Evolutionary conservation across 2,113 vertebrate genomes (phyloP).

Genomic region (Tragulus kanchil): DNA sequence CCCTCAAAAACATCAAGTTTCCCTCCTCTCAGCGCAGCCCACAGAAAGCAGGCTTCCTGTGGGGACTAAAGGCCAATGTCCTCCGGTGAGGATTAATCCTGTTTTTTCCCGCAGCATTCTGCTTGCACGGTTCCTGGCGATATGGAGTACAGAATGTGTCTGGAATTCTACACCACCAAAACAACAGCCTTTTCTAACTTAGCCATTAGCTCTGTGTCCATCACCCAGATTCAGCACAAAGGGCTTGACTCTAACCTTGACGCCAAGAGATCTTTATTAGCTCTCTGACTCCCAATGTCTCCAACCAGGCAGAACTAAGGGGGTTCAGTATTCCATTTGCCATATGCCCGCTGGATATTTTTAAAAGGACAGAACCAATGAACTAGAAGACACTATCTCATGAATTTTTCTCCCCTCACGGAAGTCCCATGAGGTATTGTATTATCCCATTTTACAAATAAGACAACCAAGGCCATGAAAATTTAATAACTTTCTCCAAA

Average conservation of each 20-base stretch:
- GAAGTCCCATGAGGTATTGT: background rate
- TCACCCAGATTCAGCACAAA: background rate
- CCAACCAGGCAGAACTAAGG: constrained; percentile 70
- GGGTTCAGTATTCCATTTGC: constrained; percentile 23
- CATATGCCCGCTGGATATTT: background rate
- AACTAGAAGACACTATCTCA: background rate
- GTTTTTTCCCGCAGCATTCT: background rate
- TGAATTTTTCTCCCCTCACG: background rate
- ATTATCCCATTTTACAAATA: constrained; percentile 32
- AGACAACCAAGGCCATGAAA: background rate
- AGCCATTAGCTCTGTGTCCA: background rate
- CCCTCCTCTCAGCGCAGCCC: background rate
- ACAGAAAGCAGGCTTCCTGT: background rate
- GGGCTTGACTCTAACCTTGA: background rate
- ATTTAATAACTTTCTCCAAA: background rate
- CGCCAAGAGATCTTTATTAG: background rate
- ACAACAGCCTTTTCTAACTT: background rate
- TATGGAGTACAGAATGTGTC: background rate
- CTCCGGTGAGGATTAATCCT: background rate
- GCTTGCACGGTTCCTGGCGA: background rate
- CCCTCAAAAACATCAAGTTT: background rate
- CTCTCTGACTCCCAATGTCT: constrained; percentile 12
- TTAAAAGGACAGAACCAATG: constrained; percentile 30
- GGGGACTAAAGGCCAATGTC: background rate
- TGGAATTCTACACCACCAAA: background rate